These are phyloP conservation scores for Pelodiscus sinensis DNA, from an alignment of 2,113 vertebrate species.

Conservation along the genomic window DNA sequence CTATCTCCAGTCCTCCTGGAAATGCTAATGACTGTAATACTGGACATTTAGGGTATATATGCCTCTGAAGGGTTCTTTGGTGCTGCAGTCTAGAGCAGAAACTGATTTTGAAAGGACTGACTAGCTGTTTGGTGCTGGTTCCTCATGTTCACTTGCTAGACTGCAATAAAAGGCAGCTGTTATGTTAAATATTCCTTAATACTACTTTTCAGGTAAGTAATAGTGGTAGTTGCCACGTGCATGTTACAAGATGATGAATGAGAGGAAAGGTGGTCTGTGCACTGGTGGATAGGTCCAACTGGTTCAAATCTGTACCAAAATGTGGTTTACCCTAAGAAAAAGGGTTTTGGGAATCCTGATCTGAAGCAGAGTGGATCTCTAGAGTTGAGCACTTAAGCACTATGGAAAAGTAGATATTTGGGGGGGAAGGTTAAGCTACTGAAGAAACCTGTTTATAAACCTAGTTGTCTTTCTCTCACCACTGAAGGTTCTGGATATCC, in stretches of 20 bases:
- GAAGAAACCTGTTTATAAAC: background rate
- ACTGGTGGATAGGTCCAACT: background rate
- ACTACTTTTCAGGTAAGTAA: background rate
- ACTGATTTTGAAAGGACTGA: background rate
- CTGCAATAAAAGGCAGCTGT: background rate
- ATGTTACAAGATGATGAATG: background rate
- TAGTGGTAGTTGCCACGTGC: background rate
- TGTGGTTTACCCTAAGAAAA: background rate
- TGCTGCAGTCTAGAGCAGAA: background rate
- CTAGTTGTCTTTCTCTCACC: background rate
- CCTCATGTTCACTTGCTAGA: background rate
- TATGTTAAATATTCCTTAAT: background rate
- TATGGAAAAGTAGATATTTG: background rate
- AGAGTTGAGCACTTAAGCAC: background rate
- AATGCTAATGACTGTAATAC: background rate
- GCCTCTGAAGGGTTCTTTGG: background rate
- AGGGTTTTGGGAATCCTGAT: background rate
- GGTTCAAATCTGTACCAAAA: background rate
- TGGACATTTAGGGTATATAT: background rate
- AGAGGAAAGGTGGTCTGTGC: background rate
- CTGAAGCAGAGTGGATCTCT: background rate
- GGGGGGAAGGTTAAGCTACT: background rate
- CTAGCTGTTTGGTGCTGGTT: background rate
- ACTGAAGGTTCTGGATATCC: constrained; percentile 94
- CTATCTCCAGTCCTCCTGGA: background rate